A percentile compares a stretch with the other conserved stretches of the same genome.
These are phyloP conservation scores for Callaeas wilsoni DNA, from an alignment of 2,113 vertebrate species.

Conservation along the genomic window DNA sequence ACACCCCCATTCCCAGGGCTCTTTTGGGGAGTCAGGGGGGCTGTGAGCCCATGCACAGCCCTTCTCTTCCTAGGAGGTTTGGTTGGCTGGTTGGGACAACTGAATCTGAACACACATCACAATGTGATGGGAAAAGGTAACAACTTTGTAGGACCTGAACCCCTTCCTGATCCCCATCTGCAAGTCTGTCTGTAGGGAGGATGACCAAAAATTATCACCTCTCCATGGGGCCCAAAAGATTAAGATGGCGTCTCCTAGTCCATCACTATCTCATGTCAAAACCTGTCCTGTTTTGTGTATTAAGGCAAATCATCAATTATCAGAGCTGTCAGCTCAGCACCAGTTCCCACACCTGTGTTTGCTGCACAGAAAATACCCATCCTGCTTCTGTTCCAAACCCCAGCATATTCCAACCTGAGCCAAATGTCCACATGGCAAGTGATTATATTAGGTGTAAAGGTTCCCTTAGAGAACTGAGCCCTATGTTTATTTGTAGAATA, in stretches of 20 bases:
- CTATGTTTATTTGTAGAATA: conserved; percentile 1
- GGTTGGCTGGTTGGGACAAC: neutral
- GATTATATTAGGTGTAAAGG: neutral
- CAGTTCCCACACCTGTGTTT: neutral
- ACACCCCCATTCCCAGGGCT: neutral
- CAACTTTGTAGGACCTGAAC: neutral
- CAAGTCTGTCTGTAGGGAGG: neutral
- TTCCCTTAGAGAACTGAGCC: neutral
- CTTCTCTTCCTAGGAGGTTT: neutral
- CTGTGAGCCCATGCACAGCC: neutral
- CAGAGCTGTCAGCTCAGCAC: neutral
- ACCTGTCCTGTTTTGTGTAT: neutral
- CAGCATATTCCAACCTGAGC: neutral
- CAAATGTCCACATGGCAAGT: neutral
- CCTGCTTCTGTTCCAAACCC: neutral
- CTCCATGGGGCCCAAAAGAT: neutral
- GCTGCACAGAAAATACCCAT: neutral
- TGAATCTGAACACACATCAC: rapidly evolving
- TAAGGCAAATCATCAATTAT: neutral
- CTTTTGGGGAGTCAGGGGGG: rapidly evolving
- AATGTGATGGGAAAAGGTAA: rapidly evolving
- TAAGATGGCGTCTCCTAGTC: neutral
- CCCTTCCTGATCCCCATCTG: neutral
- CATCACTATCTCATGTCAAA: neutral
- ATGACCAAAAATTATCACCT: neutral